phyloP scores from a whole-genome alignment of 2,888 invertebrate genomes.

The Leptopterna dolabrata region DNA sequence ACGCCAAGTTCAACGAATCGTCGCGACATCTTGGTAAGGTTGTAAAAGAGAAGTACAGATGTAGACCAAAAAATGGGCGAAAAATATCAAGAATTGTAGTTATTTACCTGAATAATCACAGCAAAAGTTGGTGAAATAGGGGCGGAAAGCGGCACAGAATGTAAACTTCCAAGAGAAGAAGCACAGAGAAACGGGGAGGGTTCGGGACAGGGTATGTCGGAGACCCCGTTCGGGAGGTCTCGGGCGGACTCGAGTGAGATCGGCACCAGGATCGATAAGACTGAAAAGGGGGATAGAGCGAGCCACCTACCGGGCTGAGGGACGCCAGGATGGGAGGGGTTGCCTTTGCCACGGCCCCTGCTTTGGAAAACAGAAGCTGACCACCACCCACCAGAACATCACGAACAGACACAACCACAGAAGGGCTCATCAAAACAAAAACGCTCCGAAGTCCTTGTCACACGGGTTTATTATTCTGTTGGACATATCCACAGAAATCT shows the following conservation, averaged over 20 bases:
- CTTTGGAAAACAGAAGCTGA: not conserved
- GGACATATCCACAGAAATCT: too few species aligned
- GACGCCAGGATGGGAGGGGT: conserved; percentile 1
- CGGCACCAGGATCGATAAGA: conserved; percentile 31
- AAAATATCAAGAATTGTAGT: not conserved
- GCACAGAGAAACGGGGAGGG: conserved; percentile 26
- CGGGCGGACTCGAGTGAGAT: not conserved
- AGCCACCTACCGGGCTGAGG: conserved; percentile 9
- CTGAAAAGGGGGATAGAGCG: conserved; percentile 30
- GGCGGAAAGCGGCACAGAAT: conserved; percentile 36
- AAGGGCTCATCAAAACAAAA: not conserved
- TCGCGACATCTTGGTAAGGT: not conserved
- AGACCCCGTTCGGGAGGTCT: not conserved
- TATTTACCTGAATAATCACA: not conserved
- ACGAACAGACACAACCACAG: not conserved
- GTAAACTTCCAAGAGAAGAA: conserved; percentile 32
- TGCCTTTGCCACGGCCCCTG: not conserved
- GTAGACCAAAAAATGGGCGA: not conserved
- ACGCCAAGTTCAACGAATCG: not conserved
- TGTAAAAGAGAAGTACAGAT: not conserved
- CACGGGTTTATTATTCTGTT: too few species aligned
- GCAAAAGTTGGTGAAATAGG: not conserved
- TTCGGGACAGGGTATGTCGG: conserved; percentile 20
- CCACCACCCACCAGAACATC: conserved; percentile 4
- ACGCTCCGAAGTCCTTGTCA: too few species aligned